A percentile compares a stretch with the other conserved stretches of the same genome.
Conservation (phyloP, 2,888 invertebrate species). For the Lasiommata megera region DNA sequence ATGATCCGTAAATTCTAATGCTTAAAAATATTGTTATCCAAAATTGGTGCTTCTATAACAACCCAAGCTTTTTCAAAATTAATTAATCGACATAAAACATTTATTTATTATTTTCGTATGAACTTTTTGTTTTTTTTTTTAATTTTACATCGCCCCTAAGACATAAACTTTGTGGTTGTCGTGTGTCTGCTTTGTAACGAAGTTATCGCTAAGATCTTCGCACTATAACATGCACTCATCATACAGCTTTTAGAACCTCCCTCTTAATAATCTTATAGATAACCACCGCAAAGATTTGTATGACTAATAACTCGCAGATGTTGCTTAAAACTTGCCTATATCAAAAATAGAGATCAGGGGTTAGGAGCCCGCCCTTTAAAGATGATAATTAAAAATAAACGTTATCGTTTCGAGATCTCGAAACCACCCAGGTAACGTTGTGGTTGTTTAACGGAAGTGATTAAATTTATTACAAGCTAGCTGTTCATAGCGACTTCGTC, state of each 20-base stretch:
- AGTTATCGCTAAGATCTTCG: constrained; percentile 22
- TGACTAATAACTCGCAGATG: constrained; percentile 71
- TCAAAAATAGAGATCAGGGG: constrained; percentile 76
- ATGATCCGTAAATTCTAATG: no score
- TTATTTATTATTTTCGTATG: no score
- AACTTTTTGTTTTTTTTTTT: no score
- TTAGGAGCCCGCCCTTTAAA: constrained; percentile 61
- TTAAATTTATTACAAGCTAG: constrained; percentile 23
- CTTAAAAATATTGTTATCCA: no score
- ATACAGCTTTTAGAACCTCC: constrained; percentile 22
- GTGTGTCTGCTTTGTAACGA: not conserved
- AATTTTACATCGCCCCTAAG: no score
- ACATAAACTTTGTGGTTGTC: not conserved
- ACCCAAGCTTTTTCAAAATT: no score
- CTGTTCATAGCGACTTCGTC: not conserved
- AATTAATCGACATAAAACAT: no score
- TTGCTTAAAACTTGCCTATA: constrained; percentile 45
- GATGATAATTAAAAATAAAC: constrained; percentile 69
- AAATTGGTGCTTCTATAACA: no score
- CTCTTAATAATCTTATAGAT: constrained; percentile 17
- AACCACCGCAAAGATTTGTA: constrained; percentile 45
- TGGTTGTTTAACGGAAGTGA: constrained; percentile 36
- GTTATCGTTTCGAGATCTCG: constrained; percentile 57
- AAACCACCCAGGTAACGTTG: constrained; percentile 67
- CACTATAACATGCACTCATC: constrained; percentile 18